These are phyloP conservation scores for Heterohyrax brucei DNA, from an alignment of 2,797 vertebrate species.

Conservation along the genomic window DNA sequence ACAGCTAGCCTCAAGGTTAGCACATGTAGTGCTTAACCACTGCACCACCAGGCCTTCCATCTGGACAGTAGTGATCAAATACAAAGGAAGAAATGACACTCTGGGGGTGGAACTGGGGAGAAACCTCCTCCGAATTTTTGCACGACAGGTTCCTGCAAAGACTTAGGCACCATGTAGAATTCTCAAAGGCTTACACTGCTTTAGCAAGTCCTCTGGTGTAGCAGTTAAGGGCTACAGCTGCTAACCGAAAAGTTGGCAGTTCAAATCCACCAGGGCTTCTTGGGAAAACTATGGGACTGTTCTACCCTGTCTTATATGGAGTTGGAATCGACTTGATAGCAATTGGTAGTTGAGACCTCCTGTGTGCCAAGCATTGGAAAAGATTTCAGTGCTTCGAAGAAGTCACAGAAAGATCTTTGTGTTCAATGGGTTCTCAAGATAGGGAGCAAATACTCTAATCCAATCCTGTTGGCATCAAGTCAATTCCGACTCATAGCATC, in stretches of 20 bases:
- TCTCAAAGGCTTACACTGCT: neutral
- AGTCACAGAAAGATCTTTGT: neutral
- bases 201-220: neutral
- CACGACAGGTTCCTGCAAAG: neutral
- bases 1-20: no score
- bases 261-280: no score
- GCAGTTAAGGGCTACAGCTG: no score
- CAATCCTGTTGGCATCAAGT: no score
- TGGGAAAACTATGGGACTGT: no score
- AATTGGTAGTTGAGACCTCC: neutral
- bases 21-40: no score
- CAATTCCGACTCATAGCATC: no score
- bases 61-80: neutral
- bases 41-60: no score
- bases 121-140: neutral
- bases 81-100: neutral
- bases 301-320: no score
- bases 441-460: neutral
- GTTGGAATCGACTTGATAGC: neutral
- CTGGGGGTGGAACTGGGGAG: neutral
- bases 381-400: neutral
- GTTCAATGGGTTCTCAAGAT: neutral
- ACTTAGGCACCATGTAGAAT: neutral
- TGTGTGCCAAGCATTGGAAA: neutral
- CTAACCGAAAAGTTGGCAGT: no score